A percentile compares a stretch with the other conserved stretches of the same genome.
phyloP scores from a whole-genome alignment of 2,888 invertebrate species.

The Amphimallon solstitiale region DNA sequence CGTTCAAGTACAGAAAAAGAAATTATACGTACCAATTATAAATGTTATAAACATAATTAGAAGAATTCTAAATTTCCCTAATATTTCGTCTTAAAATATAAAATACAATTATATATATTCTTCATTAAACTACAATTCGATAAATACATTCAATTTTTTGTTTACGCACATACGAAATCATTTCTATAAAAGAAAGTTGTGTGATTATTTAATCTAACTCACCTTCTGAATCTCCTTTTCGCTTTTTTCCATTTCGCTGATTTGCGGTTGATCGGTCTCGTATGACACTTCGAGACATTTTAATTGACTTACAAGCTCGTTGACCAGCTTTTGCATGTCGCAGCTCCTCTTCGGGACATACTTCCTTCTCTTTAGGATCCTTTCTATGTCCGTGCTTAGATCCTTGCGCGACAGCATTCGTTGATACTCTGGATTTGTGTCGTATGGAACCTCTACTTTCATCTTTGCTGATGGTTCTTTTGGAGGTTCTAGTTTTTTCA shows the following conservation, averaged over 20 bases:
- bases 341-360: constrained; percentile 61
- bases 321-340: constrained; percentile 59
- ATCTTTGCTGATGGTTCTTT: constrained; percentile 12
- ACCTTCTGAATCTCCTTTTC: constrained; percentile 71
- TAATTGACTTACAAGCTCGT: constrained; percentile 60
- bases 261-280: constrained; percentile 64
- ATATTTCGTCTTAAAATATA: too few species aligned
- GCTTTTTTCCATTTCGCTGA: constrained; percentile 63
- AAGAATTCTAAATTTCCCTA: too few species aligned
- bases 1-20: too few species aligned
- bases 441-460: constrained; percentile 63
- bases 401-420: constrained; percentile 64
- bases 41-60: too few species aligned
- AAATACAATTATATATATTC: too few species aligned
- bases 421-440: constrained; percentile 68
- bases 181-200: too few species aligned
- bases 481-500: constrained; percentile 39
- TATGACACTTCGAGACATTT: constrained; percentile 54
- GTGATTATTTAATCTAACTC: constrained; percentile 38
- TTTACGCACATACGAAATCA: too few species aligned
- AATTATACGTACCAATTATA: too few species aligned
- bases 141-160: too few species aligned
- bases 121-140: too few species aligned
- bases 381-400: constrained; percentile 52
- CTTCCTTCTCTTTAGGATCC: constrained; percentile 44